Evolutionary conservation across 2,797 vertebrate species (phyloP).

Genomic region (Acipenser transmontanus): DNA sequence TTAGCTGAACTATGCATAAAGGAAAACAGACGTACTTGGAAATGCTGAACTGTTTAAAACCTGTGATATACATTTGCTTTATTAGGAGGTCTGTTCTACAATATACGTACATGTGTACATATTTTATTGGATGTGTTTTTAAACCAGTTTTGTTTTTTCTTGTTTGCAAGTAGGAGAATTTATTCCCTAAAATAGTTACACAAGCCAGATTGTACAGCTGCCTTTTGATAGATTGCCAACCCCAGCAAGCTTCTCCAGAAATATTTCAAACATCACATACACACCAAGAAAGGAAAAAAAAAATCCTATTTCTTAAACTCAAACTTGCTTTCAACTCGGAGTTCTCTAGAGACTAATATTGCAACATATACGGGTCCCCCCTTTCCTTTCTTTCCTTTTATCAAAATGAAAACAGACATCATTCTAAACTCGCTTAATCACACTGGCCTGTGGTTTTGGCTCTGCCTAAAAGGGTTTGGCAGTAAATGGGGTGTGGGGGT

Average conservation of each 20-base stretch:
- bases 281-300: neutral
- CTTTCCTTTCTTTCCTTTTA: constrained; percentile 26
- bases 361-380: constrained; percentile 30
- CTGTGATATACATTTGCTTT: no score
- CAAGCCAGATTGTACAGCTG: neutral
- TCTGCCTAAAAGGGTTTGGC: constrained; percentile 58
- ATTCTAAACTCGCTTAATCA: constrained; percentile 54
- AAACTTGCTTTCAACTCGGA: constrained; percentile 30
- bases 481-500: constrained; percentile 51
- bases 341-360: constrained; percentile 30
- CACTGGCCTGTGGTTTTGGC: constrained; percentile 59
- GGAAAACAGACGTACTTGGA: no score
- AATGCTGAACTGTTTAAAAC: no score
- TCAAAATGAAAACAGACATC: constrained; percentile 58
- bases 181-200: neutral
- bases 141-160: neutral
- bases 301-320: neutral
- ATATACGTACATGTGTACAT: no score
- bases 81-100: no score
- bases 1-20: no score
- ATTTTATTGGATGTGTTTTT: neutral
- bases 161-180: neutral
- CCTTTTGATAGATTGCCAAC: no score
- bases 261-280: no score
- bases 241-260: no score